Base-by-base conservation (phyloP, 2,113 vertebrate genomes). In the Sinocyclocheilus maitianheensis region DNA sequence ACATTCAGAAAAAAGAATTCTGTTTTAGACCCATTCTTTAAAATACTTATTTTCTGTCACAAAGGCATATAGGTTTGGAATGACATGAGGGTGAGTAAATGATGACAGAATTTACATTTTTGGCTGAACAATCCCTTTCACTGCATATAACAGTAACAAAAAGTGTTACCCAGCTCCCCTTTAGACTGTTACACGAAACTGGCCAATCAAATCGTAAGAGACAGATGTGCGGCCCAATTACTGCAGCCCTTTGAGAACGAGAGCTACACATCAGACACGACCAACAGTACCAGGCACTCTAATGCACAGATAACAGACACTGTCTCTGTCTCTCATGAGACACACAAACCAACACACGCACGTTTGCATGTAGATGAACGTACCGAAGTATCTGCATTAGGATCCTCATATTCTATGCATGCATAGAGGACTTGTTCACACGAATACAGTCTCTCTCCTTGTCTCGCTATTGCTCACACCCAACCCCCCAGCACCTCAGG, bases 241-340 rank as follows among this genome's bases (percentile, higher is more conserved):
- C 20, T 8, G 51, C 51, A 63, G 37, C 83, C 60, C 83, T 83
- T 87, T 85, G 85, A 86, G 85, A 91, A 90, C 26, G 26, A 71
- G 65, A 83, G 22, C 9, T 84, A 91, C 92, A 91, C 92, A 92
- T 92, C 90, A 92, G 91, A 77, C 76, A 92, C 89, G 81, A 84
- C 85, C 90, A 81, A 77, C 89, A 91, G 86, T 85, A 85, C 88
- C 89, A 89, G 90, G 87, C 87, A 69, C 89, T 63, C 13, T n/a
- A 12, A 62, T 51, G n/a, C 48, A 83, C 81, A 9, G 46, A 69
- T 71, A 82, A 85, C 84, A 79, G 26, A 79, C 84, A 85, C 37
- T 30, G 43, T 43, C 82, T 74, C 69, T 86, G 77, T 80, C 14
- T 69, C 43, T 53, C 51, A 55, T 18, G 46, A 77, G 24, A 55